Base-by-base conservation (phyloP, 1,140 invertebrate species). In the Muscidifurax raptorellus region DNA sequence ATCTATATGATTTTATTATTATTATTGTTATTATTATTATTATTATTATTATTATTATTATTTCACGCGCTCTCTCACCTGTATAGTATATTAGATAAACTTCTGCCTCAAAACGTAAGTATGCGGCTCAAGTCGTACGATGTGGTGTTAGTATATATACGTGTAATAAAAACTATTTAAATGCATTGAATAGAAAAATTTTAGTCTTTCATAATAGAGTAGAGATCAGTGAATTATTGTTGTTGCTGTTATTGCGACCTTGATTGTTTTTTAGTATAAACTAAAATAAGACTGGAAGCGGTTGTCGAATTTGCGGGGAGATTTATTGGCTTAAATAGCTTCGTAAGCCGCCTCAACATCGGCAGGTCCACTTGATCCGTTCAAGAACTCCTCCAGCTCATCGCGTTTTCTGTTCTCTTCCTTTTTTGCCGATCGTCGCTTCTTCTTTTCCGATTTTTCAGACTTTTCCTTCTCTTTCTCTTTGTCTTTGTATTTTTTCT, bases 321-420 rank as follows among this genome's bases (percentile, higher is more conserved):
- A 32, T 27, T 44, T n/a, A 72, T 28, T 52, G 1, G 69, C 75
- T 84, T 92, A 93, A 87, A 95, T 94, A 82, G 94, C 94, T 89
- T 95, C 94, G 84, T 95, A 95, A 75, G 94, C 94, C 59, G 92
- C 87, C 82, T 94, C 94, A 40, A 94, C 88, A 9, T 88, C 88
- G 69, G 91, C 89, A 88, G 91, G 89, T 59, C 89, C 89, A 3
- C 89, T 88, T n/a, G 94, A 90, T 13, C 94, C 94, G 89, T 95
- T 95, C 4, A 95, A 91, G 90, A 96, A 96, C 87, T 96, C 95
- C 88, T 96, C 95, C 9, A 96, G 90, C 88, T 95, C 95, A 83
- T 94, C 94, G 69, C 92, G 90, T 83, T 94, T 91, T 32, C 91
- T 93, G 83, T 94, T 92, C 85, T 94, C 91, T 74, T 94, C 89